phyloP scores from a whole-genome alignment of 2,888 invertebrate species.

The Rapana venosa region DNA sequence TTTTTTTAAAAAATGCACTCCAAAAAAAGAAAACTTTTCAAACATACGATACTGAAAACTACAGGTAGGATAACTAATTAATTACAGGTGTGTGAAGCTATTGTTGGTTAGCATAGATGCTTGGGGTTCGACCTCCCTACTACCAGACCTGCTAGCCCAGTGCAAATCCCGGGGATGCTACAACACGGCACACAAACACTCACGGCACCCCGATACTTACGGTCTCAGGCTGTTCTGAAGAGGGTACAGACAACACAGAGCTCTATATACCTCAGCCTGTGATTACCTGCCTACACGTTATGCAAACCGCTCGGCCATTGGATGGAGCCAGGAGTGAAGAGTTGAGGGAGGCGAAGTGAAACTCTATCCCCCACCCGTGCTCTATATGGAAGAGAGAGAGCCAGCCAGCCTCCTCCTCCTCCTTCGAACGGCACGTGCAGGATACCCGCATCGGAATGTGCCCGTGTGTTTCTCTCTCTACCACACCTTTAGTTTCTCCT shows the following conservation, averaged over 20 bases:
- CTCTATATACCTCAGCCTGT: conserved; percentile 46
- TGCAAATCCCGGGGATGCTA: no score
- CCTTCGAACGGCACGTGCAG: conserved; percentile 10
- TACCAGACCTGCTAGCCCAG: no score
- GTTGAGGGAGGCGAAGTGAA: conserved; percentile 29
- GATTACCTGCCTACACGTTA: conserved; percentile 38
- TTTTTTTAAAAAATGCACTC: background rate
- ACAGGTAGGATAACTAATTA: no score
- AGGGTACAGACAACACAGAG: background rate
- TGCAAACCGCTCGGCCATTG: conserved; percentile 48
- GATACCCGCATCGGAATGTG: conserved; percentile 23
- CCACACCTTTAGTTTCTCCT: background rate
- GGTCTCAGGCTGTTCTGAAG: conserved; percentile 50
- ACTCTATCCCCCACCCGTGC: conserved; percentile 37
- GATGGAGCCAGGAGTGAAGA: conserved; percentile 16
- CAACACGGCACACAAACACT: background rate
- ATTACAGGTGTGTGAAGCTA: no score
- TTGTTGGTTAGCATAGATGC: no score
- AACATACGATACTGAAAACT: background rate
- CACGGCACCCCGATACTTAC: conserved; percentile 46
- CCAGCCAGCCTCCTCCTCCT: conserved; percentile 25
- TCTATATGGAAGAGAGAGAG: conserved; percentile 47
- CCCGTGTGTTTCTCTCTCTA: background rate
- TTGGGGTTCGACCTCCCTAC: no score
- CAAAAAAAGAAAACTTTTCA: background rate